Base-by-base conservation (phyloP, 2,113 vertebrate genomes). In the Pica pica region DNA sequence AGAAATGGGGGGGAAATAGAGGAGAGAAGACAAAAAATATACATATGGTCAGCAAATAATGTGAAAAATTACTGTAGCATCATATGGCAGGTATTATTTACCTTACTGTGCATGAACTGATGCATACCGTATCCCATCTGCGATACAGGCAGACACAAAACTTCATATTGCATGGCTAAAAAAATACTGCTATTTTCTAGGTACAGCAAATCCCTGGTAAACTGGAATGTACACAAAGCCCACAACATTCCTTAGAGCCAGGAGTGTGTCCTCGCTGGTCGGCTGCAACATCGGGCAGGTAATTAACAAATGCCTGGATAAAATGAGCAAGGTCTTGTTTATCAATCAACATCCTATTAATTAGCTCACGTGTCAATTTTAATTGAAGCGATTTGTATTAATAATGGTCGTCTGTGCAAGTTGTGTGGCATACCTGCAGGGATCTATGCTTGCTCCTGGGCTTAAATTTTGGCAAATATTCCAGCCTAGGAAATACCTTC, bases 271-370 rank as follows among this genome's bases (percentile, higher is more conserved):
- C 61, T 64, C 18, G 1, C 52, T 4, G 8, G 85, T 78, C 93
- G 88, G 64, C 85, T 71, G 76, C 68, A 64, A 44, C 61, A 9
- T 56, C 2, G 16, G 71, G 71, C 87, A 92, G 73, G 64, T 87
- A 89, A 89, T 94, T 90, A 96, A 89, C 59, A 78, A 94, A 89
- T 30, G 83, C 60, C 73, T 84, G 76, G 31, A 46, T 90, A 64
- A 89, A 92, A 93, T 4, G 21, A 93, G 61, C 8, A 3, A 83
- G 57, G 59, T 78, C 80, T 92, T 92, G 80, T 93, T 95, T 96
- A 97, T 96, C 94, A 94, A 84, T 94, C 93, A 96, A 69, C 69
- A 76, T 71, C 31, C 52, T 84, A 96, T 90, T 96, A 95, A 93
- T 89, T 95, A 96, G 59, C 76, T 91, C 39, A 67, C 0, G 2